Evolutionary conservation across 2,888 invertebrate species (phyloP).

Genomic region (Byasa hedistus): DNA sequence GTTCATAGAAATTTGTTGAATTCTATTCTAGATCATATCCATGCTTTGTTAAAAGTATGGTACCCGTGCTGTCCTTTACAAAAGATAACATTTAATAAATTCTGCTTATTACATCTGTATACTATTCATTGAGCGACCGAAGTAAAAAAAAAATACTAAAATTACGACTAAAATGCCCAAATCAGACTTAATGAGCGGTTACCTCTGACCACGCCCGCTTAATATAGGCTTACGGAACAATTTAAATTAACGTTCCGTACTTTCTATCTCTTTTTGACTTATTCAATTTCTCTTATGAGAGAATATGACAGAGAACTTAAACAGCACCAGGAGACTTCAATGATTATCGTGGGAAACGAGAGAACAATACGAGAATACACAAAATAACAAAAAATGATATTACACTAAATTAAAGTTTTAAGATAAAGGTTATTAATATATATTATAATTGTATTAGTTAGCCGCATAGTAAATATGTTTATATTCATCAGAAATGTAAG

Average conservation of each 20-base stretch:
- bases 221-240: conserved; percentile 57
- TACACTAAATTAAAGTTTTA: too few species aligned
- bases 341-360: conserved; percentile 56
- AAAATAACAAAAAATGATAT: too few species aligned
- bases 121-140: conserved; percentile 11
- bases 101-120: not conserved
- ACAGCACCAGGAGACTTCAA: conserved; percentile 35
- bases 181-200: conserved; percentile 71
- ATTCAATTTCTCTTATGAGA: conserved; percentile 26
- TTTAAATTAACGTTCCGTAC: conserved; percentile 52
- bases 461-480: too few species aligned
- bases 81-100: not conserved
- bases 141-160: conserved; percentile 57
- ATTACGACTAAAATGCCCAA: conserved; percentile 63
- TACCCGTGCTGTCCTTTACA: not conserved
- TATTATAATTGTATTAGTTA: too few species aligned
- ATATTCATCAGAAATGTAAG: too few species aligned
- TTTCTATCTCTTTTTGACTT: conserved; percentile 46
- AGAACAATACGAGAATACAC: conserved; percentile 26
- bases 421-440: too few species aligned
- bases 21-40: too few species aligned
- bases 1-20: too few species aligned
- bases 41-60: too few species aligned
- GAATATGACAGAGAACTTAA: conserved; percentile 44
- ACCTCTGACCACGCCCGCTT: conserved; percentile 62